phyloP scores from a whole-genome alignment of 2,888 invertebrate species.

The Pteria penguin region DNA sequence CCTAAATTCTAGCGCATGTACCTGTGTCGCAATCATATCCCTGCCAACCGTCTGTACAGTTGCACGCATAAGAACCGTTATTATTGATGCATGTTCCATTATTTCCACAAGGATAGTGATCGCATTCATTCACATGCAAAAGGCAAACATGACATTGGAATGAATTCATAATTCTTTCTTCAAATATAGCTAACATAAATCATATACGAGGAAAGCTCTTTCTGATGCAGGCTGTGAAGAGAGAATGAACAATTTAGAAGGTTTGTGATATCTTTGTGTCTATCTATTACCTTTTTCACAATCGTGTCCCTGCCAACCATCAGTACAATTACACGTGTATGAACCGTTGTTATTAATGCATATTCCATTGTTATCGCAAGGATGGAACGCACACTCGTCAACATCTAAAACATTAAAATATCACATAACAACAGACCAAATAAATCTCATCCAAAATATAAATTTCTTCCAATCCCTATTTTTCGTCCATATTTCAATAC shows the following conservation, averaged over 20 bases:
- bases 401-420: constrained; percentile 46
- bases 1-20: no score
- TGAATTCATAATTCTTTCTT: no score
- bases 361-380: constrained; percentile 24
- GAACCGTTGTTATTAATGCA: constrained; percentile 21
- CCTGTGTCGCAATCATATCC: constrained; percentile 10
- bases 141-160: not conserved
- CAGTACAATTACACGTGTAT: constrained; percentile 13
- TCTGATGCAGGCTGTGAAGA: no score
- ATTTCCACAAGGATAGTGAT: constrained; percentile 9
- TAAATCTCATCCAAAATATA: no score
- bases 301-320: constrained; percentile 12
- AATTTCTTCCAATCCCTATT: no score
- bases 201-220: no score
- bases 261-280: no score
- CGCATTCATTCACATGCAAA: not conserved
- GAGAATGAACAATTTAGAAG: no score
- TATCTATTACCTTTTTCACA: not conserved
- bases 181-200: not conserved
- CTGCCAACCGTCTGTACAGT: constrained; percentile 13
- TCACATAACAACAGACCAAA: no score
- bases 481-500: no score
- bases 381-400: constrained; percentile 35
- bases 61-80: constrained; percentile 8
- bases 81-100: constrained; percentile 21